Base-by-base conservation (phyloP, 1,140 invertebrate species). In the Mactra quadrangularis region DNA sequence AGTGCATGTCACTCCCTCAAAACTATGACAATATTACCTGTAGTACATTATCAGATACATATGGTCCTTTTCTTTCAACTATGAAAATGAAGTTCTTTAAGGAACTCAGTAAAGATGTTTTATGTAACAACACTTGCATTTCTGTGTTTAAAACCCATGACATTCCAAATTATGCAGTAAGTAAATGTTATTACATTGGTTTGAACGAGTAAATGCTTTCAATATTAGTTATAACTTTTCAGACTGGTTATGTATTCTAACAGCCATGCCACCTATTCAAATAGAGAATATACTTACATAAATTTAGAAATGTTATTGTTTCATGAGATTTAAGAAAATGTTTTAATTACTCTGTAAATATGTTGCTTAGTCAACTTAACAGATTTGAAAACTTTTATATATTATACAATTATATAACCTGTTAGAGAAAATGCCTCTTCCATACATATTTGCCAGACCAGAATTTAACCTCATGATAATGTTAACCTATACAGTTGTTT, bases 41-140 rank as follows among this genome's bases (percentile, higher is more conserved):
- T 72, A 19, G 1, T 47, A 22, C 7, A 7, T 3, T 72, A 25
- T 6, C 15, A 38, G 31, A 22, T 4, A 25, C 1, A 15, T 72
- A 72, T 57, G n/a, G n/a, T 1, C 22, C 50, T 1, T 55, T 31
- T 38, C 31, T 72, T 17, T 13, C 11, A 9, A 19, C 19, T 38
- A 72, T 72, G 53, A 57, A 72, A 57, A 55, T 41, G 29, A 53
- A 31, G 1, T 72, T 57, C 22, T 72, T 72, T 22, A 72, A 72
- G 55, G 2, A 27, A 4, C n/a, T 72, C 3, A 22, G 29, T 3
- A 17, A 38, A 29, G 17, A 1, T 22, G 52, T 55, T 2, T 19
- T 72, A 17, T 72, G 70, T 41, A n/a, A 72, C 7, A 9, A 15
- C 17, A 27, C 9, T 17, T 72, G 70, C 38, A 11, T 72, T 11